Evolutionary conservation across 2,888 invertebrate species (phyloP), one percentile per base, ranked within the genome.

Genomic region (Trisateles emortualis): DNA sequence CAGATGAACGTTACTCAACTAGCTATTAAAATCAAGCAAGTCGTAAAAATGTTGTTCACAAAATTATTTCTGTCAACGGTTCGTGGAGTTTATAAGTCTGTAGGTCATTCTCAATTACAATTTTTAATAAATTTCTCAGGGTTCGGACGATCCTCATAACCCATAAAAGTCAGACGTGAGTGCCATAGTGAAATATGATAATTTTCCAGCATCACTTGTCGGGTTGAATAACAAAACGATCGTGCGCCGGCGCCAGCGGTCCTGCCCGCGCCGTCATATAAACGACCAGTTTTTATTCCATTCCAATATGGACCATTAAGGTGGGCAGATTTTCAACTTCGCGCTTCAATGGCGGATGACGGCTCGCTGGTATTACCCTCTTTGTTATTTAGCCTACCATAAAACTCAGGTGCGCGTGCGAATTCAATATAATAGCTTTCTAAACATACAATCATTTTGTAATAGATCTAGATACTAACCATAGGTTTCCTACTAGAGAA

Each of bases 161-260:
- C 74, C 76, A 83, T 87, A 84, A 86, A 86, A 76, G 84, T 87
- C 83, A 72, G 65, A 68, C 74, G 75, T 75, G 76, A 80, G 84
- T 87, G 88, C 81, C 78, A 75, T 72, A 80, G 79, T 88, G 84
- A 88, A 86, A 86, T 88, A 88, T 88, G 86, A 83, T 88, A 85
- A 87, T 87, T 84, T 82, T 72, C 73, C 69, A 59, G 64, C 76
- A 72, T 80, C 77, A 80, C 79, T 79, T 76, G 76, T 64, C 61
- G 67, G 62, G 58, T 52, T 35, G 72, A 71, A 72, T 77, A 81
- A 83, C 78, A 78, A 80, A 79, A 81, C 76, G 68, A 76, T 57
- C 58, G 49, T 52, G 73, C 72, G 69, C 74, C 68, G 89, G 90
- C 88, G 90, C 89, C 90, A 80, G 84, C 84, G 84, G 83, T 83